Evolutionary conservation across 1,140 invertebrate species (phyloP).

Genomic region (Marisa cornuarietis): DNA sequence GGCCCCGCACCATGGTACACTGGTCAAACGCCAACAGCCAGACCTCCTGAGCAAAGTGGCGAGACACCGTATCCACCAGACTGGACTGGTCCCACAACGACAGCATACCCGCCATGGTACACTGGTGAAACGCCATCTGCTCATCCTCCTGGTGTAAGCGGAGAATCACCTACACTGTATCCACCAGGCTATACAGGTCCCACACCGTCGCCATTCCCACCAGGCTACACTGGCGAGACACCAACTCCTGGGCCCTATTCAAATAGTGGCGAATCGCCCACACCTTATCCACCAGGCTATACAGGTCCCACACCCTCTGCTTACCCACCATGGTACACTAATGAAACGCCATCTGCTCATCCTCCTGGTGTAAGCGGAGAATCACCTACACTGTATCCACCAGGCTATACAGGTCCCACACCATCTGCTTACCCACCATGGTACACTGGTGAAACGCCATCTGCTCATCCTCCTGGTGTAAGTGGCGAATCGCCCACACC

Average conservation of each 20-base stretch:
- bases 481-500: constrained; percentile 1
- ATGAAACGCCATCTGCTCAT: neutral
- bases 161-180: constrained; percentile 4
- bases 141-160: neutral
- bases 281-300: constrained; percentile 8
- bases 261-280: neutral
- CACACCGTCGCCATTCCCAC: no score
- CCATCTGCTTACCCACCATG: constrained; percentile 25
- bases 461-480: neutral
- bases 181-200: no score
- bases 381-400: constrained; percentile 5
- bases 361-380: neutral
- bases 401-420: neutral
- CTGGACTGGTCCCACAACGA: constrained; percentile 6
- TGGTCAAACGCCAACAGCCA: constrained; percentile 5
- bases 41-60: constrained; percentile 5
- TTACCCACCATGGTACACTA: constrained; percentile 9
- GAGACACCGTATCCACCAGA: constrained; percentile 17
- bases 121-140: constrained; percentile 3
- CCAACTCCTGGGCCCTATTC: neutral
- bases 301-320: no score
- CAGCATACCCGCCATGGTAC: neutral
- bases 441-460: constrained; percentile 14
- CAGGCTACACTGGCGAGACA: constrained; percentile 1
- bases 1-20: constrained; percentile 14